Conservation (phyloP, 2,113 vertebrate species). For the Silurus glanis region DNA sequence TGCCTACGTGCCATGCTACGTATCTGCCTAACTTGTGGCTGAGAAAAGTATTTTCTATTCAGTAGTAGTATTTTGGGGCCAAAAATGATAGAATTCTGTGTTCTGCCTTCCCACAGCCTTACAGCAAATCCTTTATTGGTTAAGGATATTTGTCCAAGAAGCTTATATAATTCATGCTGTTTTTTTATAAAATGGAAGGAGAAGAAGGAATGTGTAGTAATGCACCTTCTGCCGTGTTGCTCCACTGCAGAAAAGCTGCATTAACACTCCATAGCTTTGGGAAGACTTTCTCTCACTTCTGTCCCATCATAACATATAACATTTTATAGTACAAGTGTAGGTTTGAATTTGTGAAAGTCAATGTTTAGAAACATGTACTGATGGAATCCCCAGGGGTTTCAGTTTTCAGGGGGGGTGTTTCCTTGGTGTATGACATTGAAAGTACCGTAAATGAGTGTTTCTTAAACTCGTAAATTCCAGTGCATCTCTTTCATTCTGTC, state of each 20-base stretch:
- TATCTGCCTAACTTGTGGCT: not conserved
- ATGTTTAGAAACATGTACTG: not conserved
- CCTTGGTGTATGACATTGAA: no score
- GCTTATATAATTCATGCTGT: not conserved
- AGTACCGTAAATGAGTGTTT: no score
- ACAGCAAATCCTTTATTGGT: not conserved
- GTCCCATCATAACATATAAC: not conserved
- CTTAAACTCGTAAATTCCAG: not conserved
- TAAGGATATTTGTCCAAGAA: not conserved
- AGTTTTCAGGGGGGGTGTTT: not conserved
- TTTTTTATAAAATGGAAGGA: not conserved
- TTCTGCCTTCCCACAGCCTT: not conserved
- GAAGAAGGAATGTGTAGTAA: not conserved
- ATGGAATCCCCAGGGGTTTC: not conserved
- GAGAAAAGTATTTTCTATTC: not conserved
- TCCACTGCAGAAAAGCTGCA: not conserved
- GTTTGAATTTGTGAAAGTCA: not conserved
- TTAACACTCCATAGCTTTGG: not conserved
- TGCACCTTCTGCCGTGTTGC: not conserved
- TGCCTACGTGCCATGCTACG: no score
- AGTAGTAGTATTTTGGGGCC: not conserved
- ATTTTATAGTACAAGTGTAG: not conserved
- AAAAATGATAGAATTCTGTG: not conserved
- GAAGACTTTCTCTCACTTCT: not conserved
- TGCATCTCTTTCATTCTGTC: slow-evolving; percentile 13